Conservation (phyloP, 2,888 invertebrate species). For the Lasioglossum zephyrum region DNA sequence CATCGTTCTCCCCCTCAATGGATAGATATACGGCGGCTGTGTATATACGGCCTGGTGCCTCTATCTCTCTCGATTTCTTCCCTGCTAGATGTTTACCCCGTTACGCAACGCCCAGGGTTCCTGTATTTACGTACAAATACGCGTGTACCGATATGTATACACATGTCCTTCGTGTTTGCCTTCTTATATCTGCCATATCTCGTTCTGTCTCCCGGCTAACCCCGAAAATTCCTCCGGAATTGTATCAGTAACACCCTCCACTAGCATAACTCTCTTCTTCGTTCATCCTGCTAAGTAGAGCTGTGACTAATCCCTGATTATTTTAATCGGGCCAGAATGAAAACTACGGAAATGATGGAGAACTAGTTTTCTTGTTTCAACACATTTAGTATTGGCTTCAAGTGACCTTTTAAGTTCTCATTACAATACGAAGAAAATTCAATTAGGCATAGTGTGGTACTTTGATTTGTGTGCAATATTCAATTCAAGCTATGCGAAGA, state of each 20-base stretch:
- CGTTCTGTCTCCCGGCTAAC: constrained; percentile 49
- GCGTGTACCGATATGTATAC: constrained; percentile 74
- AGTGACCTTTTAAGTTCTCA: background rate
- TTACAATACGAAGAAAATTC: background rate
- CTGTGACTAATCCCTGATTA: background rate
- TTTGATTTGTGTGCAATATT: too few relatives aligned
- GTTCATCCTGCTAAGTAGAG: background rate
- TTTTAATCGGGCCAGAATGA: background rate
- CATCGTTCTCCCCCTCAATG: constrained; percentile 65
- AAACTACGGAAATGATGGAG: background rate
- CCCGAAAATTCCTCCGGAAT: constrained; percentile 57
- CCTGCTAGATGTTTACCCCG: constrained; percentile 75
- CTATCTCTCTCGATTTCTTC: constrained; percentile 58
- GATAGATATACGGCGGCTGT: constrained; percentile 73
- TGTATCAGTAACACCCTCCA: constrained; percentile 45
- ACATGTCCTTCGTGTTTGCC: constrained; percentile 77
- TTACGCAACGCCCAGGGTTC: constrained; percentile 74
- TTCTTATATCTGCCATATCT: constrained; percentile 80
- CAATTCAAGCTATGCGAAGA: too few relatives aligned
- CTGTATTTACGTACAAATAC: constrained; percentile 82
- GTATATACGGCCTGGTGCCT: constrained; percentile 40
- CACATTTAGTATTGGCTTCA: background rate
- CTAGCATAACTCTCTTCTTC: background rate
- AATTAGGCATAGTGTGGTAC: too few relatives aligned
- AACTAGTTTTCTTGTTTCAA: background rate